phyloP scores from a whole-genome alignment of 2,888 invertebrate genomes.

The Blera fallax region DNA sequence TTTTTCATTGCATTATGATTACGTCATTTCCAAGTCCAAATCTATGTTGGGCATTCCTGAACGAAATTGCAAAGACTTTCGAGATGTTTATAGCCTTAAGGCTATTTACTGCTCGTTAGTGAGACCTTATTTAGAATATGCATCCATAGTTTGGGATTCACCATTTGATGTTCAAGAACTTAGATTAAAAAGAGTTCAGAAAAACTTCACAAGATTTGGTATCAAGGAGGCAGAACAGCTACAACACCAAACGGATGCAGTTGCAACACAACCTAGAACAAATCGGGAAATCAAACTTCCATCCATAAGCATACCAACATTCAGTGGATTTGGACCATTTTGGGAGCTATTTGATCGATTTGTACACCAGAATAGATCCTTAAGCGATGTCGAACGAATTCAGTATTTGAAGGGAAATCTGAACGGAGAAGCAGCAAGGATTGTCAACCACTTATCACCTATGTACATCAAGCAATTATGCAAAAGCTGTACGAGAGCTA shows the following conservation, averaged over 20 bases:
- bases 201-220: no score
- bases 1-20: no score
- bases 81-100: no score
- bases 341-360: not conserved
- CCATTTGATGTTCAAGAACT: no score
- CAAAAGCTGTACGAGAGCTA: not conserved
- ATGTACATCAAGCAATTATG: not conserved
- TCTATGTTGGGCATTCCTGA: no score
- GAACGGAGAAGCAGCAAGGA: constrained; percentile 6
- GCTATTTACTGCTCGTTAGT: no score
- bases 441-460: not conserved
- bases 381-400: not conserved
- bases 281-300: not conserved
- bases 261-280: not conserved
- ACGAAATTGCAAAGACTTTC: no score
- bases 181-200: no score
- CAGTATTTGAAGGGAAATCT: constrained; percentile 8
- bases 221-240: not conserved
- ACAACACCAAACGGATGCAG: not conserved
- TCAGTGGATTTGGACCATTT: not conserved
- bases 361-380: not conserved
- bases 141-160: no score
- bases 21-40: no score
- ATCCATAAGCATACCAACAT: not conserved
- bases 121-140: no score